Conservation (phyloP, 2,113 vertebrate species). For the Erythrolamprus reginae region DNA sequence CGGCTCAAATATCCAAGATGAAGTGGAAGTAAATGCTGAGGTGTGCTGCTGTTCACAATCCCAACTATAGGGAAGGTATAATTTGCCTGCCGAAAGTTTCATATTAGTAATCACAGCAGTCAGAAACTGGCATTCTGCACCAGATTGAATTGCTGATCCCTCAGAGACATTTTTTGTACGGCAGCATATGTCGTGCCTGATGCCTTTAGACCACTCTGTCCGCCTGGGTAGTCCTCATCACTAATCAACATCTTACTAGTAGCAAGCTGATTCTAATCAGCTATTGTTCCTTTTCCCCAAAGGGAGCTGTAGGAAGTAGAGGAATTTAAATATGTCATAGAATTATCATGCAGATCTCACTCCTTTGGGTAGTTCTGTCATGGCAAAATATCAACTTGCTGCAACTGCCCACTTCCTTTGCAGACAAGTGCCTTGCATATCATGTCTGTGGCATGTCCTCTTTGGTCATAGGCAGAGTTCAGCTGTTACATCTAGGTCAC, state of each 20-base stretch:
- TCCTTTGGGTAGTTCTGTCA: background rate
- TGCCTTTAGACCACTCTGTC: background rate
- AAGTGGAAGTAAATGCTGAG: background rate
- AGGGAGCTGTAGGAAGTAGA: background rate
- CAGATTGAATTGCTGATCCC: background rate
- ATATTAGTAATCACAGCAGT: background rate
- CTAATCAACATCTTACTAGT: background rate
- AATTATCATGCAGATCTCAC: background rate
- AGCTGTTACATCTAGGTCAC: background rate
- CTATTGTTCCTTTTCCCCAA: background rate
- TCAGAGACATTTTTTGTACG: background rate
- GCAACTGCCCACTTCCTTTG: background rate
- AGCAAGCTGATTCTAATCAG: background rate
- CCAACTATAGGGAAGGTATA: background rate
- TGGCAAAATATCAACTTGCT: background rate
- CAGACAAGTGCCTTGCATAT: background rate
- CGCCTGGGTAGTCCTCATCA: background rate
- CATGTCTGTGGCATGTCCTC: background rate
- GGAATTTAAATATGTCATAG: background rate
- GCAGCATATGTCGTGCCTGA: background rate
- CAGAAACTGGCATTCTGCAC: background rate
- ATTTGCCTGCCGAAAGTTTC: background rate
- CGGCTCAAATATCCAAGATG: background rate
- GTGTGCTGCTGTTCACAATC: background rate
- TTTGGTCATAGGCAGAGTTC: background rate